These are phyloP conservation scores for Peromyscus leucopus DNA, from an alignment of 2,113 vertebrate species.

Conservation along the genomic window DNA sequence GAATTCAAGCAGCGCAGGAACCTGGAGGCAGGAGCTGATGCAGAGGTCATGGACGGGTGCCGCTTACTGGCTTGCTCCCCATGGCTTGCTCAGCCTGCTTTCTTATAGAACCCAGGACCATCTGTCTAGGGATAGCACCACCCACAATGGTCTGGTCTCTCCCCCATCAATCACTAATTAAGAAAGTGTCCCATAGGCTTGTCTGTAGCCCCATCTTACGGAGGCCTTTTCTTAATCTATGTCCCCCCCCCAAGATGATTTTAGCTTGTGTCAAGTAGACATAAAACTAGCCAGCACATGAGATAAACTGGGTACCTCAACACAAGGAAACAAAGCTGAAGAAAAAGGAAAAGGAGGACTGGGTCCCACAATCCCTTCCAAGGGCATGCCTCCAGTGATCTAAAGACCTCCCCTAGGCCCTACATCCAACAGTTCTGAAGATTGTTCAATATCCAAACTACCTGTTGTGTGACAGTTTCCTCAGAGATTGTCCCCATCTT, in stretches of 20 bases:
- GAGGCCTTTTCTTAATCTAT: neutral
- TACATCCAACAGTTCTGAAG: neutral
- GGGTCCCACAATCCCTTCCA: neutral
- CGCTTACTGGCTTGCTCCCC: neutral
- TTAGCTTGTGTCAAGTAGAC: neutral
- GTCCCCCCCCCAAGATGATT: neutral
- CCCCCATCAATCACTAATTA: neutral
- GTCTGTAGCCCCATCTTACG: neutral
- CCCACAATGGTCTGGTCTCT: neutral
- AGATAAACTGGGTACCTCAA: neutral
- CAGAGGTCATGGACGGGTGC: neutral
- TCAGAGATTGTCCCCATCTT: neutral
- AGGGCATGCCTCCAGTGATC: too few relatives aligned
- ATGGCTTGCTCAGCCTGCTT: neutral
- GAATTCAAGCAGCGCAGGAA: neutral
- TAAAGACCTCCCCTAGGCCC: neutral
- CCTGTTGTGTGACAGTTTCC: neutral
- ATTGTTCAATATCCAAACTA: neutral
- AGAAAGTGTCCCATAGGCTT: neutral
- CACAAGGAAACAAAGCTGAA: neutral
- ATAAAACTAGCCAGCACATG: neutral
- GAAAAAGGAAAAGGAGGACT: neutral
- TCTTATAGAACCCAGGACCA: neutral
- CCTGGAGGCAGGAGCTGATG: neutral
- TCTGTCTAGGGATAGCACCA: neutral